These are phyloP conservation scores for Stramonita haemastoma DNA, from an alignment of 2,888 invertebrate genomes.

Conservation along the genomic window DNA sequence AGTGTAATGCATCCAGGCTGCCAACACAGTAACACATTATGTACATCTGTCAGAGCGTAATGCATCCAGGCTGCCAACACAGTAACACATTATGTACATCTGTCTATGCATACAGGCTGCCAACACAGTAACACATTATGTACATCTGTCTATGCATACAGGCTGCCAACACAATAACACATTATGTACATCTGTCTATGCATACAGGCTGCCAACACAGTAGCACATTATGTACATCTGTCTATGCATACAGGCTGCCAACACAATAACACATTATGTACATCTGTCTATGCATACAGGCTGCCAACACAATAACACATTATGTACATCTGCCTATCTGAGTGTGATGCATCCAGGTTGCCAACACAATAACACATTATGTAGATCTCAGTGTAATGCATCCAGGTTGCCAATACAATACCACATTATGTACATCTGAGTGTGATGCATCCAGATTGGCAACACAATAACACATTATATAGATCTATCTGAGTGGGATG, in stretches of 20 bases:
- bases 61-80: conserved; percentile 79
- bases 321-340: too few species aligned
- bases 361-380: conserved; percentile 42
- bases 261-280: conserved; percentile 21
- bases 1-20: too few species aligned
- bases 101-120: too few species aligned
- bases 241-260: conserved; percentile 81
- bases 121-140: conserved; percentile 41
- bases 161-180: conserved; percentile 72
- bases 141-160: too few species aligned
- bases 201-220: conserved; percentile 79
- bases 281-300: too few species aligned
- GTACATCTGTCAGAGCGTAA: too few species aligned
- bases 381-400: too few species aligned
- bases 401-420: conserved; percentile 78
- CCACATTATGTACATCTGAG: not conserved
- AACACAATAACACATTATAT: conserved; percentile 35
- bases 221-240: not conserved
- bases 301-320: conserved; percentile 69
- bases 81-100: not conserved
- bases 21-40: conserved; percentile 42
- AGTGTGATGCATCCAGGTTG: too few species aligned
- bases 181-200: not conserved
- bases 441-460: too few species aligned
- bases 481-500: not conserved